Base-by-base conservation (phyloP, 1,140 invertebrate species). In the Drosophila parabipectinata region DNA sequence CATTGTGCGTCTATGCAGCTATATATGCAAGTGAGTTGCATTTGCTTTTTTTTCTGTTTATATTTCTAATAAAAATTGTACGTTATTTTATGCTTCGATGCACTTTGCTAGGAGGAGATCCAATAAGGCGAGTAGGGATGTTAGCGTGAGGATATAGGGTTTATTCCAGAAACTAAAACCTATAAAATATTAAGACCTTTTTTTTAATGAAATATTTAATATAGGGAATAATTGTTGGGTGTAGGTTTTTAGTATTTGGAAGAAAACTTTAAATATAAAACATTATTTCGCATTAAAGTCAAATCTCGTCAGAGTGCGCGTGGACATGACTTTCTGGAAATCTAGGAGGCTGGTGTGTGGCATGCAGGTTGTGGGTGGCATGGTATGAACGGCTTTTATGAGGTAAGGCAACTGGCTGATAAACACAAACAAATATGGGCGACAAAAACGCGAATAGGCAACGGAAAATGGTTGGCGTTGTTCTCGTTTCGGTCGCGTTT, bases 11-110 rank as follows among this genome's bases (percentile, higher is more conserved):
- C 61, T 50, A 24, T 73, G 53, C 54, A 32, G 64, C 59, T 15
- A 57, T 60, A 34, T 14, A 30, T 32, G 32, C 55, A 37, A 47
- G 57, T 51, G 26, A 37, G 21, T 28, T 30, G 59, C 34, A 50
- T 37, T 53, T 77, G 53, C 64, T 77, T 79, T 77, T 56, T 59
- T 64, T 81, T 68, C 82, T 85, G 78, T 85, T 85, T 85, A 87
- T 85, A 85, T 78, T 85, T 87, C 82, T 87, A 88, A 85, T 85
- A 87, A 87, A 87, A 85, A 82, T 87, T 75, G 48, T 82, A 82
- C 82, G 75, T 85, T 77, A 87, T 82, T 87, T 85, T 78, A 75
- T 81, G 82, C 74, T 64, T 69, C 82, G 62, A 87, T 85, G 82
- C 82, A 67, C 64, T 77, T 47, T 66, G 66, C 59, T 48, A 76